Evolutionary conservation across 2,888 invertebrate species (phyloP).

Genomic region (Lithophane leautieri): DNA sequence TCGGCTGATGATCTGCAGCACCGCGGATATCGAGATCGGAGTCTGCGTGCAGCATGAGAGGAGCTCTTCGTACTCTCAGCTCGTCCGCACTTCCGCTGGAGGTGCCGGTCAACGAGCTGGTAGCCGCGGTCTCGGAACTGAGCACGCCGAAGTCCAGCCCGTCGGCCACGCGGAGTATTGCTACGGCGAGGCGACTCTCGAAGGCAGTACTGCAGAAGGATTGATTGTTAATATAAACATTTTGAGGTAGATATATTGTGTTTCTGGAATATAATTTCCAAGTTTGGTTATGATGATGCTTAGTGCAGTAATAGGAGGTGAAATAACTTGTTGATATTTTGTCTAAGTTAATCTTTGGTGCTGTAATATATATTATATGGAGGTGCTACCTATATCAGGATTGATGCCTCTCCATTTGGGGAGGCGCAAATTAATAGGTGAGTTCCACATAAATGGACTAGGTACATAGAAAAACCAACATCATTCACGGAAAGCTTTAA

Average conservation of each 20-base stretch:
- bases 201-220: slow-evolving; percentile 94
- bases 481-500: not conserved
- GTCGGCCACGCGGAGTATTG: slow-evolving; percentile 95
- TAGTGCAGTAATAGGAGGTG: not conserved
- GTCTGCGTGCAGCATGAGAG: slow-evolving; percentile 92
- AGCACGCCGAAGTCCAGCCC: slow-evolving; percentile 95
- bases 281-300: too few species aligned
- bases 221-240: not conserved
- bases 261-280: not conserved
- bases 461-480: not conserved
- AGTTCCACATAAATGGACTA: not conserved
- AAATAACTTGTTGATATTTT: not conserved
- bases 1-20: slow-evolving; percentile 28
- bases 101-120: slow-evolving; percentile 83
- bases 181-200: slow-evolving; percentile 97
- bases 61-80: slow-evolving; percentile 82
- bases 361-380: not conserved
- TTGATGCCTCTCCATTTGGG: not conserved
- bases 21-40: slow-evolving; percentile 92
- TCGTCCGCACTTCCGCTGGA: slow-evolving; percentile 85
- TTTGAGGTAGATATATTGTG: not conserved
- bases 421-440: slow-evolving; percentile 22
- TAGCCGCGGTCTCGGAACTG: slow-evolving; percentile 84
- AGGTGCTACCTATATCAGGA: not conserved
- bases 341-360: not conserved